Base-by-base conservation (phyloP, 2,888 invertebrate species). In the Empis stercorea region DNA sequence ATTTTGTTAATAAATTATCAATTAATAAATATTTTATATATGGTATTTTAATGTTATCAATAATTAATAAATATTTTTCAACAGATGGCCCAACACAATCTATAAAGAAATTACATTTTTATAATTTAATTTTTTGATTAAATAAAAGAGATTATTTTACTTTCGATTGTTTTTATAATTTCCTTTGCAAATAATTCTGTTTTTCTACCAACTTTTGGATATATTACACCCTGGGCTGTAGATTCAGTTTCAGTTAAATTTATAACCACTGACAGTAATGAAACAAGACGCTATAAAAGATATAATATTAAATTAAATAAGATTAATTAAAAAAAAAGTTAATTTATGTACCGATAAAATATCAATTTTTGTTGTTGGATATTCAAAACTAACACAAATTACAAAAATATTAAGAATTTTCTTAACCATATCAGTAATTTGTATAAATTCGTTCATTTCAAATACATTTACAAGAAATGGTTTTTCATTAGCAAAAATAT, bases 21-120 rank as follows among this genome's bases (percentile, higher is more conserved):
- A 64, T 60, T 23, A 62, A 61, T 34, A 62, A 57, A 36, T 54
- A 66, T 7, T 64, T 62, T 4, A 66, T 53, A 50, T 60, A 66
- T 0, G 62, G 61, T 17, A 60, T 64, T 15, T 58, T 57, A 3
- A 65, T 42, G 20, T 54, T 45, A 2, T 57, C 49, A 10, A 67
- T 63, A 2, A 57, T 56, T 2, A 56, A 52, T 14, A 66, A 52
- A 44, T 63, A 64, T 2, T 53, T 59, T 13, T 45, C 51, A 3
- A 67, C 53, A n/a, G 56, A 41, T 0, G 48, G n/a, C 10, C 48
- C 46, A 32, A 47, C 17, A 15, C 11, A 30, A 15, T 11, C 47
- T 47, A 11, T n/a, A 38, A 38, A 38, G 14, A 14, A 13, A 5
- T 11, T 17, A 38, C 1, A 17, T 7, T 15, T 23, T 5, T 32